Evolutionary conservation across 2,888 invertebrate species (phyloP), one percentile per base, ranked within the genome.

Genomic region (Matsumyia berberina): DNA sequence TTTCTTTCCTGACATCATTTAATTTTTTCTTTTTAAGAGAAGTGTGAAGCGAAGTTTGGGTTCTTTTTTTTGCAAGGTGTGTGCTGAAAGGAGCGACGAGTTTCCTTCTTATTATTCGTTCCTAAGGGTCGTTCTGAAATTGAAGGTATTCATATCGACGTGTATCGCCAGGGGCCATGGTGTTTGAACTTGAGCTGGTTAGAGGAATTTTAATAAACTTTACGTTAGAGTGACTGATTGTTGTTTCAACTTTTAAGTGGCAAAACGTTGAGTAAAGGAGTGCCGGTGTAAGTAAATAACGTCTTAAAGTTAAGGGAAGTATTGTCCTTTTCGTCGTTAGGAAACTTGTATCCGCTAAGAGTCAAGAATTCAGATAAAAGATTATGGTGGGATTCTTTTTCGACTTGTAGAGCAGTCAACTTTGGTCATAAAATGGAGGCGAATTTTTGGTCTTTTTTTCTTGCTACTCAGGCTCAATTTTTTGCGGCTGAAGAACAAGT

Each of bases 1-100:
- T 70, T 72, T 17, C 72, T 35, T 72, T 57, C 69, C 60, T 72
- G 70, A 44, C 60, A 67, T 64, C 42, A 57, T 74, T 57, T 57
- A 39, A 35, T 74, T 31, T 66, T 64, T 49, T 37, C 6, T 29
- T 31, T 33, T 29, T 35, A 3, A n/a, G 17, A 6, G n/a, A 33
- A 5, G n/a, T 1, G 17, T 31, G 33, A 62, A 24, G 4, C 4
- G 51, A 1, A n/a, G 11, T 12, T 8, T 15, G 37, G 29, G 19
- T 24, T 24, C 24, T 31, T 15, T 33, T 46, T 37, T 29, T 37
- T 39, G 39, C 39, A 46, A 35, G 8, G 49, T 35, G 12, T 49
- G 8, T 24, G 35, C 9, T 35, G 39, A 24, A 37, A n/a, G 24
- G 29, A 37, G n/a, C 5, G 44, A 12, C 49, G 15, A 46, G 33